Percentiles rank a stretch among this genome's conserved stretches.
Conservation (phyloP, 2,888 invertebrate genomes). For the Phyto melanocephala region DNA sequence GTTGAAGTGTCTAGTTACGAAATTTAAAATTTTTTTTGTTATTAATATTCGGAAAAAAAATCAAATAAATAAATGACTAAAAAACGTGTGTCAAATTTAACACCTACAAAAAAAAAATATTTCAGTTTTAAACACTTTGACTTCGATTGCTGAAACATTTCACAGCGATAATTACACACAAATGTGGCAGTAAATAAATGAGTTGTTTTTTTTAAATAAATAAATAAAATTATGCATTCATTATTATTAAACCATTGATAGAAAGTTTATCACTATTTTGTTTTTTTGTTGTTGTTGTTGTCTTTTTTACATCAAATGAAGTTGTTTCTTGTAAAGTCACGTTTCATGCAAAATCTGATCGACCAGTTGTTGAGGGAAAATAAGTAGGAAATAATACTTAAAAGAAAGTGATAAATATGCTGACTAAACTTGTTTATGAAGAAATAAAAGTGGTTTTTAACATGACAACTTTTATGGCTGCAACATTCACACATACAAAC, state of each 20-base stretch:
- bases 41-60: background rate
- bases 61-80: background rate
- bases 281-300: too few relatives aligned
- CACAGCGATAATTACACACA: background rate
- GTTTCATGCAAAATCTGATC: background rate
- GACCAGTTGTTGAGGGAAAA: background rate
- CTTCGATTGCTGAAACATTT: background rate
- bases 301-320: background rate
- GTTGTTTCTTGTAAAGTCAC: background rate
- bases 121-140: background rate
- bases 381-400: background rate
- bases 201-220: background rate
- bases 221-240: background rate
- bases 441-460: too few relatives aligned
- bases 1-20: background rate
- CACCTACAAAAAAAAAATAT: conserved; percentile 16
- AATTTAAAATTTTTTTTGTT: background rate
- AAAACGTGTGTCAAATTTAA: conserved; percentile 2
- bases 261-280: background rate
- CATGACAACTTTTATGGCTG: too few relatives aligned
- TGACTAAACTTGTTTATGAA: too few relatives aligned
- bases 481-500: too few relatives aligned
- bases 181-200: background rate
- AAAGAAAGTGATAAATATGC: background rate
- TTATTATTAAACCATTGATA: background rate